Percentiles rank a stretch among this genome's conserved stretches.
These are phyloP conservation scores for Acanthornis magna DNA, from an alignment of 2,797 vertebrate species.

Conservation along the genomic window DNA sequence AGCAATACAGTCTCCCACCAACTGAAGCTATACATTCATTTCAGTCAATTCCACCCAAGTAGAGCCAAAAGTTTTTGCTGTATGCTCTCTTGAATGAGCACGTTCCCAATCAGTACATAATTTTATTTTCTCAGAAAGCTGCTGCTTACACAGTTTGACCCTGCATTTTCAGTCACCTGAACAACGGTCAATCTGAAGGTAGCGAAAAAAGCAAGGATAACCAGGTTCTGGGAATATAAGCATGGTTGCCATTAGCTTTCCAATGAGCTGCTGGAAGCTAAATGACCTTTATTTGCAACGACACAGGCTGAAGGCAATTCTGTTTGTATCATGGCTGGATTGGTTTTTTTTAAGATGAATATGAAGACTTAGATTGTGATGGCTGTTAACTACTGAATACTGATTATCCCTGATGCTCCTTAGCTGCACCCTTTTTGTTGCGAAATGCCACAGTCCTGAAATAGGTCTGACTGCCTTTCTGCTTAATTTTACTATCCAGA, in stretches of 20 bases:
- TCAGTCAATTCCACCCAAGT: background rate
- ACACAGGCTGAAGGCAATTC: background rate
- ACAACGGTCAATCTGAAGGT: background rate
- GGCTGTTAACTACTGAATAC: background rate
- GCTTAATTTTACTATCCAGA: background rate
- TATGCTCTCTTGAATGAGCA: accelerated
- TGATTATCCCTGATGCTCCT: background rate
- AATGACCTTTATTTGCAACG: background rate
- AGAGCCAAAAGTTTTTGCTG: background rate
- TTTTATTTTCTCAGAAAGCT: background rate
- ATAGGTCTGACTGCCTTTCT: background rate
- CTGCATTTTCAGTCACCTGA: background rate
- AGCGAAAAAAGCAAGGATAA: background rate
- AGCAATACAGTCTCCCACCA: background rate
- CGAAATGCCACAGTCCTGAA: background rate
- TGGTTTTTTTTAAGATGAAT: background rate
- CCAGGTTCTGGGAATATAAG: background rate
- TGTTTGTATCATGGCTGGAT: background rate
- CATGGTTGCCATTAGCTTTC: background rate
- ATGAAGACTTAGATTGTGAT: background rate
- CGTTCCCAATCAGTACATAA: background rate
- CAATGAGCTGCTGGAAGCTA: background rate
- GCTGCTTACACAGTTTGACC: background rate
- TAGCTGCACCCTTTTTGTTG: background rate
- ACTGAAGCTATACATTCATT: background rate